Conservation (phyloP, 2,113 vertebrate genomes). For the Ageneiosus marmoratus region DNA sequence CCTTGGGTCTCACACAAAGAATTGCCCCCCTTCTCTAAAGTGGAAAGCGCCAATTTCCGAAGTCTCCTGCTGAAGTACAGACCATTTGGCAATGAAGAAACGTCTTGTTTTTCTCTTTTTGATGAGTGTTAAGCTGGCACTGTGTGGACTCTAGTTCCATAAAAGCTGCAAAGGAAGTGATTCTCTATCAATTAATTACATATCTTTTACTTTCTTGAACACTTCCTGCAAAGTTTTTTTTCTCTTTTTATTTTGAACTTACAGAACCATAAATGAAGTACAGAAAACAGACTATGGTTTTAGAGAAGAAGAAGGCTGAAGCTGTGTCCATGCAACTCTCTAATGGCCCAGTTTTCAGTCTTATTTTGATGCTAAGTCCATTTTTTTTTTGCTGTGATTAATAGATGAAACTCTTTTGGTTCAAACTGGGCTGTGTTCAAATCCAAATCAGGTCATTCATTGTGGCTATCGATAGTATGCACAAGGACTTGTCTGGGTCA, state of each 20-base stretch:
- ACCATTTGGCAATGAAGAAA: slow-evolving; percentile 47
- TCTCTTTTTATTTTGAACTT: too few relatives aligned
- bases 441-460: slow-evolving; percentile 69
- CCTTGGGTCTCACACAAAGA: slow-evolving; percentile 45
- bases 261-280: not conserved
- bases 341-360: slow-evolving; percentile 21
- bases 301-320: not conserved
- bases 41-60: slow-evolving; percentile 39
- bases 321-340: not conserved
- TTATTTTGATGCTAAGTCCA: slow-evolving; percentile 15
- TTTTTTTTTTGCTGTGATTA: slow-evolving; percentile 66
- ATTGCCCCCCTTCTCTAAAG: slow-evolving; percentile 36
- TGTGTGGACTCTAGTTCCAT: slow-evolving; percentile 16
- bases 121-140: slow-evolving; percentile 36
- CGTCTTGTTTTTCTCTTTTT: slow-evolving; percentile 34
- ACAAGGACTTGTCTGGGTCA: slow-evolving; percentile 65
- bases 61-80: slow-evolving; percentile 54
- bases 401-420: slow-evolving; percentile 72
- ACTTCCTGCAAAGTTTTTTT: slow-evolving; percentile 13
- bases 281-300: not conserved
- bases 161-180: slow-evolving; percentile 13
- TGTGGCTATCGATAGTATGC: slow-evolving; percentile 66
- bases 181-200: slow-evolving; percentile 20
- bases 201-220: slow-evolving; percentile 15
- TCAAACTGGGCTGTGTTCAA: slow-evolving; percentile 59